Conservation (phyloP, 2,113 vertebrate genomes). For the Myrmecobius fasciatus region DNA sequence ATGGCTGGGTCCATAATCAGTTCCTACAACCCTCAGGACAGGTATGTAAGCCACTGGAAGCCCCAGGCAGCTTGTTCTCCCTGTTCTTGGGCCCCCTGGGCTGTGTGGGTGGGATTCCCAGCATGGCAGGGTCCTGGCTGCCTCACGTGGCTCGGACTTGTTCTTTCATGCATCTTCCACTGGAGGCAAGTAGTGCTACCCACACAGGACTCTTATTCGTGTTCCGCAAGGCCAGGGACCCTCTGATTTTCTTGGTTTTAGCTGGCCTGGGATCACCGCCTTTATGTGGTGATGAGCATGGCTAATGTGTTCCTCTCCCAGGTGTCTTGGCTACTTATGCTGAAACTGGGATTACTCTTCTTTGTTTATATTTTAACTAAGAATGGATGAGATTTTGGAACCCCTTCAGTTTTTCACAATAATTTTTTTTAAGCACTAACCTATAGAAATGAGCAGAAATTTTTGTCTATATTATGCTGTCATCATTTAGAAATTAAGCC, state of each 20-base stretch:
- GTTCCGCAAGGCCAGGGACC: constrained; percentile 28
- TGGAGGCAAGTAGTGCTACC: constrained; percentile 17
- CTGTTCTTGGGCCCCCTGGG: constrained; percentile 10
- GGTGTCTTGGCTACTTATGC: constrained; percentile 41
- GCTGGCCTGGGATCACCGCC: background rate
- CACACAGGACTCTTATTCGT: constrained; percentile 10
- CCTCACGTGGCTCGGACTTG: background rate
- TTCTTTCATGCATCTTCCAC: constrained; percentile 5
- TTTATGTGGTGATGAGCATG: constrained; percentile 32
- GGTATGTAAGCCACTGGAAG: constrained; percentile 83
- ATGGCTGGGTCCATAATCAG: constrained; percentile 99
- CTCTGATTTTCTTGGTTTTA: constrained; percentile 32
- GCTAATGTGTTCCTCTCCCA: constrained; percentile 11
- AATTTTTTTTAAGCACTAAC: constrained; percentile 32
- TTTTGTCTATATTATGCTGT: background rate
- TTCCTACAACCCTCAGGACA: constrained; percentile 98
- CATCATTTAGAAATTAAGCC: background rate
- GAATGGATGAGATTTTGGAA: constrained; percentile 24
- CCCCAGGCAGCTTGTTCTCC: constrained; percentile 45
- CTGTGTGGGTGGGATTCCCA: background rate
- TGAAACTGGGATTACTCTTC: background rate
- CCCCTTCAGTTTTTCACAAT: constrained; percentile 42
- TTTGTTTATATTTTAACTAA: constrained; percentile 40
- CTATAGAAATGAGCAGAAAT: constrained; percentile 47
- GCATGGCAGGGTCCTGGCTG: constrained; percentile 5